Base-by-base conservation (phyloP, 2,888 invertebrate species). In the Trachelus tabidus region DNA sequence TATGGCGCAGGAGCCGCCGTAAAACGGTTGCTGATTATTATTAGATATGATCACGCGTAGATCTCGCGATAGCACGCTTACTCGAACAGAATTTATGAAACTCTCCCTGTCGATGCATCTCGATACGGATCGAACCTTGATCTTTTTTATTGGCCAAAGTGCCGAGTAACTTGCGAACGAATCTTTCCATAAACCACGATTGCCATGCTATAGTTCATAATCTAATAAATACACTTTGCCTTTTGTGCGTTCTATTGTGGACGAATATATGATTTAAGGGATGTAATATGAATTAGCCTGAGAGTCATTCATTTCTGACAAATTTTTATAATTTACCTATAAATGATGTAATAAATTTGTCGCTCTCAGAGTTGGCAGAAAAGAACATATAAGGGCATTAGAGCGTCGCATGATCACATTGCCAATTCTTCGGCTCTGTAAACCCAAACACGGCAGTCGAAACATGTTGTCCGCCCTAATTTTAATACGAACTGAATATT, bases 21-120 rank as follows among this genome's bases (percentile, higher is more conserved):
- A 87, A 86, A 87, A 82, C 85, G 84, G 82, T 84, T 81, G 82
- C 83, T 85, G 86, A 85, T 87, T 87, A 87, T 87, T 85, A 87
- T 85, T 87, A 87, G 86, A 87, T 87, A 85, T 82, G 86, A 87
- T 87, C 86, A 80, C 85, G 82, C 79, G 81, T 79, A 84, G 84
- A 86, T 87, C 80, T 75, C 73, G 68, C 80, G 85, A 85, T 86
- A 85, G 69, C 75, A 79, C 81, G 80, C 33, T 71, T 71, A 71
- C 31, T 31, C 71, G 31, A 30, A 80, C 77, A 77, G 80, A 79
- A 83, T 82, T 83, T 84, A 83, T 82, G 79, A 80, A 78, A 75
- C 68, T 76, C 56, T 68, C 34, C 68, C 73, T n/a, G 76, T 73
- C 75, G 76, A 78, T 78, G 56, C 56, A 56, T 56, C 56, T 15